Base-by-base conservation (phyloP, 1,140 invertebrate species). In the Drosophila tristis region DNA sequence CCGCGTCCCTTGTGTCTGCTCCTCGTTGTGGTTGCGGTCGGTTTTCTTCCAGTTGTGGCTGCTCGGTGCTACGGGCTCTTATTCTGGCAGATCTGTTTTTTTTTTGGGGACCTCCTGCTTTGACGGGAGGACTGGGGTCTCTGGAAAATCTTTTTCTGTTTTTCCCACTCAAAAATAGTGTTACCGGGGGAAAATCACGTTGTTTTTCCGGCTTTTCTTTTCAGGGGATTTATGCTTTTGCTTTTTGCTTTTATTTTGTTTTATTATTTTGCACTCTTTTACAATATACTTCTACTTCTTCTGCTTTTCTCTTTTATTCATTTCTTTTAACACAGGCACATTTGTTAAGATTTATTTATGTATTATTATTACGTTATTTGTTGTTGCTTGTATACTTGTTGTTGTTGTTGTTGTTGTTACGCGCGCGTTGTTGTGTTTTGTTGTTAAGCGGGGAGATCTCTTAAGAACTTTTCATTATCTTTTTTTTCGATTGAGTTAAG, bases 251-350 rank as follows among this genome's bases (percentile, higher is more conserved):
- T 51, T 74, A 67, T 58, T 85, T 75, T 84, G 73, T 75, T 51
- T 62, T 63, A 53, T 70, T 49, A 51, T 65, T 79, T 67, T 75
- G 55, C 55, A 68, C 42, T 54, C 47, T 73, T 16, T 44, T 56
- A 35, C 35, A 53, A 53, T 31, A 49, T 25, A 20, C 59, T 61
- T 53, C 59, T 47, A 5, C 11, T 11, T 11, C 31, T 11, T 35
- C 31, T 60, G 29, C 44, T 78, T 66, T 53, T 56, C 42, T 29
- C 57, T 55, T 47, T 66, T 73, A 42, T 60, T 57, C 26, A 77
- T 60, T 74, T 74, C 47, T 66, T 79, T 85, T 81, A 87, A 84
- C 89, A 90, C 87, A 90, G 89, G 89, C 89, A 90, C 89, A 90
- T 90, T 90, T 89, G 89, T 90, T 86, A 79, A 82, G 66, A 68